Conservation (phyloP, 1,140 invertebrate species). For the Linepithema humile region DNA sequence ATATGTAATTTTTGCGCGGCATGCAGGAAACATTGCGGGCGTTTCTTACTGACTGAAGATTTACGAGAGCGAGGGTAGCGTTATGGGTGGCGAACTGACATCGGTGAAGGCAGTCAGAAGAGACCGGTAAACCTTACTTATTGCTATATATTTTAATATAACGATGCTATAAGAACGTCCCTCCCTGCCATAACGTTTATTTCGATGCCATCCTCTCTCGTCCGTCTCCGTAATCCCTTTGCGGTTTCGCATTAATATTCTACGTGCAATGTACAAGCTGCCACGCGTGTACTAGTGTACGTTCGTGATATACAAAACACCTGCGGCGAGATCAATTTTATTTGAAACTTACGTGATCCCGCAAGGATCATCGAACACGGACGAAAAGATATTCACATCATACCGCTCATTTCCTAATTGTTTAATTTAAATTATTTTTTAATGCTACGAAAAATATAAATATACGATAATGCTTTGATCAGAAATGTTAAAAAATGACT, state of each 20-base stretch:
- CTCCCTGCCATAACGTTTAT: constrained; percentile 75
- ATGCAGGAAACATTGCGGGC: constrained; percentile 25
- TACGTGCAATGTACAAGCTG: constrained; percentile 40
- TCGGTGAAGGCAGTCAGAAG: constrained; percentile 53
- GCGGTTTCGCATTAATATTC: constrained; percentile 70
- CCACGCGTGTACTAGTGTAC: constrained; percentile 18
- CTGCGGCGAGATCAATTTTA: constrained; percentile 36
- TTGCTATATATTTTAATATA: constrained; percentile 82
- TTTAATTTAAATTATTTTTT: neutral
- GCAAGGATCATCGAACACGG: constrained; percentile 5
- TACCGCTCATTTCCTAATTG: neutral
- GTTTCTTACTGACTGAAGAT: constrained; percentile 53
- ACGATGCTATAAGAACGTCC: constrained; percentile 77
- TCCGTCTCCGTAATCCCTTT: constrained; percentile 35
- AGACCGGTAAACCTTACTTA: constrained; percentile 75
- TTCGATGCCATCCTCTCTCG: constrained; percentile 67
- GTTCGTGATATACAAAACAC: constrained; percentile 14
- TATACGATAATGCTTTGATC: neutral
- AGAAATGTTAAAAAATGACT: neutral
- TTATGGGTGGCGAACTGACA: constrained; percentile 53
- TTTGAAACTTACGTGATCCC: neutral
- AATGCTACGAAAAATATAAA: neutral
- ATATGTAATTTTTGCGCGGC: constrained; percentile 23
- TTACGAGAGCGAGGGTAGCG: constrained; percentile 61
- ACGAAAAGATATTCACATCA: neutral